Evolutionary conservation across 2,113 vertebrate species (phyloP).

Genomic region (Calyptommatus sinebrachiatus): DNA sequence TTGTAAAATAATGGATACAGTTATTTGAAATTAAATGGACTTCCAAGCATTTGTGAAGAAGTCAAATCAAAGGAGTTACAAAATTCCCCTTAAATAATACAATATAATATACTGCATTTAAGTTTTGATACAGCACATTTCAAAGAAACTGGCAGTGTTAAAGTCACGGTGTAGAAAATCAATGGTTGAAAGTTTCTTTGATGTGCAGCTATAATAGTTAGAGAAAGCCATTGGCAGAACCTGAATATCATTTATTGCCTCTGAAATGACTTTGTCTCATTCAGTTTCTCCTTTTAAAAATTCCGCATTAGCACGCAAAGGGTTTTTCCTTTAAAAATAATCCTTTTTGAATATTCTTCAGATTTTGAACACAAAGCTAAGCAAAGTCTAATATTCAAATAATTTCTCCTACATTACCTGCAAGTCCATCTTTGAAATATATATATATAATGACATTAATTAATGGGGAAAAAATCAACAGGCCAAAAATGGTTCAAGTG

Average conservation of each 20-base stretch:
- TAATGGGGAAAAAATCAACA: slow-evolving; percentile 26
- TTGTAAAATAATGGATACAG: slow-evolving; percentile 58
- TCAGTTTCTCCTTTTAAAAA: slow-evolving; percentile 30
- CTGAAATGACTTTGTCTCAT: slow-evolving; percentile 44
- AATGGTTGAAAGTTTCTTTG: slow-evolving; percentile 52
- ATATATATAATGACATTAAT: slow-evolving; percentile 24
- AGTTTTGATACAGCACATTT: slow-evolving; percentile 49
- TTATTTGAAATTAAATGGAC: slow-evolving; percentile 39
- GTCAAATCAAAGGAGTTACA: slow-evolving; percentile 57
- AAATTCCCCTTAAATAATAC: slow-evolving; percentile 65
- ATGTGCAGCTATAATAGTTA: slow-evolving; percentile 43
- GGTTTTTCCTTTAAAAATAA: neutral
- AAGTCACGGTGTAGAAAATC: slow-evolving; percentile 36
- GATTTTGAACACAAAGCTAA: slow-evolving; percentile 25
- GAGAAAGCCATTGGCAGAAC: slow-evolving; percentile 44
- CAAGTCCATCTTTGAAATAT: slow-evolving; percentile 10
- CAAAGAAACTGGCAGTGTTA: slow-evolving; percentile 47
- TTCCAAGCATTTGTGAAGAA: slow-evolving; percentile 56
- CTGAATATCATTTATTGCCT: slow-evolving; percentile 49
- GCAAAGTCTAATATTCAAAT: slow-evolving; percentile 23
- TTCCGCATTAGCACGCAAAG: neutral
- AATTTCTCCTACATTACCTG: slow-evolving; percentile 16
- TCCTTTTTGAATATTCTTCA: slow-evolving; percentile 25
- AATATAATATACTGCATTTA: slow-evolving; percentile 55
- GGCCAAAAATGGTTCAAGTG: neutral